Percentiles rank a stretch among this genome's conserved stretches.
Conservation (phyloP, 2,113 vertebrate species). For the Gobiocypris rarus region DNA sequence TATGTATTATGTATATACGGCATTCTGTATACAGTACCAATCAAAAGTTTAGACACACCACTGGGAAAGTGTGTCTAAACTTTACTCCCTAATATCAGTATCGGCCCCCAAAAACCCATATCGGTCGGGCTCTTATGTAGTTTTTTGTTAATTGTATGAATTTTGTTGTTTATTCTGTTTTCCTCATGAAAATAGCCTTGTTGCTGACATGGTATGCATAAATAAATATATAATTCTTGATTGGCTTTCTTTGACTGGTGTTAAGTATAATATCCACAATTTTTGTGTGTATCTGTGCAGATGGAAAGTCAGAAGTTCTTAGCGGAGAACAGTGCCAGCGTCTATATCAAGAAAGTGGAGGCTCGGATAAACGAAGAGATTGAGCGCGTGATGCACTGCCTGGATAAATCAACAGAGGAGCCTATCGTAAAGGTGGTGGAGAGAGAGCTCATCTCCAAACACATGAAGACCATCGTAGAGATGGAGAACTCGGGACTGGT, state of each 20-base stretch:
- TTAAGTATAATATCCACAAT: neutral
- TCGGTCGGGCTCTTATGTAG: too few relatives aligned
- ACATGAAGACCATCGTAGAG: slow-evolving; percentile 99
- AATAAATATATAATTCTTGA: too few relatives aligned
- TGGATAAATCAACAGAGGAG: slow-evolving; percentile 97
- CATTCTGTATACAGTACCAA: too few relatives aligned
- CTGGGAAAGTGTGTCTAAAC: too few relatives aligned
- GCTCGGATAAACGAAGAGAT: slow-evolving; percentile 98
- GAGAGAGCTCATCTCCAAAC: slow-evolving; percentile 95
- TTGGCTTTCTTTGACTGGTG: neutral
- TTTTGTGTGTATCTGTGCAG: slow-evolving; percentile 67
- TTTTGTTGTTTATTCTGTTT: too few relatives aligned
- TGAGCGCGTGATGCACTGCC: slow-evolving; percentile 95
- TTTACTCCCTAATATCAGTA: too few relatives aligned
- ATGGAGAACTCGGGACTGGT: slow-evolving; percentile 99
- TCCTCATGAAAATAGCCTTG: too few relatives aligned
- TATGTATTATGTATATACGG: too few relatives aligned
- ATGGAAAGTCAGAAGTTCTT: slow-evolving; percentile 99
- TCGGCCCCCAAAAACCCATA: too few relatives aligned
- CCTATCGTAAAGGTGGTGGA: slow-evolving; percentile 97
- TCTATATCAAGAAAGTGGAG: slow-evolving; percentile 99
- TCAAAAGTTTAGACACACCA: too few relatives aligned
- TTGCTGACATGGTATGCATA: too few relatives aligned
- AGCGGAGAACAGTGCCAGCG: slow-evolving; percentile 97
- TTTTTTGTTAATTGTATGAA: too few relatives aligned